Evolutionary conservation across 2,888 invertebrate genomes (phyloP), one percentile per base, ranked within the genome.

Genomic region (Phortica okadai): DNA sequence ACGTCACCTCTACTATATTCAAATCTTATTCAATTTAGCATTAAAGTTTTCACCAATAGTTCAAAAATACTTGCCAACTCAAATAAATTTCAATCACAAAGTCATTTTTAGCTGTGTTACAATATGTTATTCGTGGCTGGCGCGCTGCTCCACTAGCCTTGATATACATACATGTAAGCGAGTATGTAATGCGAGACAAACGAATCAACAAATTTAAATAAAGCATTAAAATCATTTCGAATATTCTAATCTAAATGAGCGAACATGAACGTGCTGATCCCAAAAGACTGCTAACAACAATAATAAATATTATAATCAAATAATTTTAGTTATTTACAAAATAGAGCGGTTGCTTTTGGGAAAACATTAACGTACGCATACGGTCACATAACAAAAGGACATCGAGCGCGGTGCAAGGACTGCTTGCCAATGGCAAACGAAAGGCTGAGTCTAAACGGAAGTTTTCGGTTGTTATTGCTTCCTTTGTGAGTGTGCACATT

Each of bases 241-340:
- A 50, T 79, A 77, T 70, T 76, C 41, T 54, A 44, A 70, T 70
- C 70, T 50, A 75, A 56, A 66, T 50, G 75, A 69, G 74, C 45
- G 21, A 44, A 66, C 56, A 58, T 73, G 79, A 79, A 87, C 81
- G 83, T 87, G 86, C 79, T 77, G 67, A 50, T 76, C 70, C 76
- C 75, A 67, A 69, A 62, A 62, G 79, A 79, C 81, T 54, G 25
- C 7, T 10, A n/a, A 25, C 64, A 45, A 21, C 80, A 85, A 87
- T 81, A 84, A 85, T 85, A 83, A 81, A 83, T 84, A 84, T 76
- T 59, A 80, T 81, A 85, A 85, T 87, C 88, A 84, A 85, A 82
- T 78, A 74, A 82, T 85, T 76, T 79, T 59, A 85, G 73, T 82
- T 85, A 86, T 85, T 85, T 87, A 83, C 83, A 79, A 79, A 78